Base-by-base conservation (phyloP, 2,888 invertebrate species). In the Heliconius charithonia region DNA sequence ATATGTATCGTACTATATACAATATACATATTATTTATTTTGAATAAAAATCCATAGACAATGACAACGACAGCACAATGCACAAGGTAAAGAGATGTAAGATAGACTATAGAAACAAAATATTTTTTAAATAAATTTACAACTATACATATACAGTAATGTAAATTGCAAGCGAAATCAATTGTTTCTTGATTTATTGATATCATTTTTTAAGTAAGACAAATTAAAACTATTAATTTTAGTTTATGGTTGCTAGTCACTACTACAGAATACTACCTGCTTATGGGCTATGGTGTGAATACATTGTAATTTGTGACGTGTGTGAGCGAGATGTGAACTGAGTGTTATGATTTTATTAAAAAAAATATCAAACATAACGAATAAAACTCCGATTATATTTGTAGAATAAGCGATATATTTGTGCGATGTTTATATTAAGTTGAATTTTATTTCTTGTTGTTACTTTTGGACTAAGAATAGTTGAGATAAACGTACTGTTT, bases 311-410 rank as follows among this genome's bases (percentile, higher is more conserved):
- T 79, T 84, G 85, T 86, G 86, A 87, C 85, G 87, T 86, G 85
- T 85, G 85, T 85, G 87, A 88, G 86, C 85, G 89, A 86, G 87
- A 88, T 89, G 88, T 87, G 87, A 88, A 87, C 89, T 87, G 87
- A 89, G 88, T 91, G 90, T 92, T 92, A 90, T 92, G 90, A 89
- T 88, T 86, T 88, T 85, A 84, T 86, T 84, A 85, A 86, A 86
- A n/a, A 59, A 79, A 77, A 67, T 73, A 69, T 56, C 71, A 79
- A 80, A 80, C 71, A 73, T 41, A 70, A 37, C 73, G 62, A 76
- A 79, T 70, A 79, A 69, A 69, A 51, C 51, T 75, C 73, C 32
- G 72, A 76, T 67, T 79, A 75, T 45, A 72, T 75, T 79, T 69
- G 69, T 83, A 79, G 79, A 59, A 72, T 72, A 72, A 72, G 59